Percentiles rank a stretch among this genome's conserved stretches.
Conservation (phyloP, 2,113 vertebrate species). For the Tricholaema leucomelas region DNA sequence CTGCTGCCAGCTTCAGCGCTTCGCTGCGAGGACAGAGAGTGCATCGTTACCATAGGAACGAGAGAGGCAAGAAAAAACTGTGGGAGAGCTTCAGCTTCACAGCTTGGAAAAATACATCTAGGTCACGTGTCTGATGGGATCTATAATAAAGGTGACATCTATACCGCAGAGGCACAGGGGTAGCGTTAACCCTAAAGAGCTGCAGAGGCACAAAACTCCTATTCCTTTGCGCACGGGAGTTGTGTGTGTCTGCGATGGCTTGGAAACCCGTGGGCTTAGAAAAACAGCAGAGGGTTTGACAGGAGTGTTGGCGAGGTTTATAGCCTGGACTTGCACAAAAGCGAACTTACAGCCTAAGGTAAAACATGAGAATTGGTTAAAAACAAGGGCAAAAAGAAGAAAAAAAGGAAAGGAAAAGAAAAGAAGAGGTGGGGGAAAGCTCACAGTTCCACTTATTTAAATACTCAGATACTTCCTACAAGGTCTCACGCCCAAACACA, state of each 20-base stretch:
- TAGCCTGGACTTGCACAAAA: neutral
- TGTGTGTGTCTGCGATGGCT: accelerated
- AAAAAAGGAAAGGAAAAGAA: too few species aligned
- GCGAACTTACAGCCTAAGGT: neutral
- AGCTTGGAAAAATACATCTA: conserved; percentile 68
- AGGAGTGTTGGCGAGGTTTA: neutral
- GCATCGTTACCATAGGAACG: conserved; percentile 83
- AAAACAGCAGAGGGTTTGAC: neutral
- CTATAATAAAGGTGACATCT: conserved; percentile 5
- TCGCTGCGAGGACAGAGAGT: conserved; percentile 83
- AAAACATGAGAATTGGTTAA: neutral
- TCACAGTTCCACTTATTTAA: neutral
- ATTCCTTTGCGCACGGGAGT: neutral
- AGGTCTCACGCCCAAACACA: neutral
- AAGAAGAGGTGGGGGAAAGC: accelerated
- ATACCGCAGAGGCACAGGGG: neutral
- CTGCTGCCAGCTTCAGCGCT: conserved; percentile 83
- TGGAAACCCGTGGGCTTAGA: neutral
- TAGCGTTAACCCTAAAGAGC: neutral
- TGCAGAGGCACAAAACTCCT: neutral
- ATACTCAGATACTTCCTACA: neutral
- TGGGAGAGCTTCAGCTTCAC: conserved; percentile 77
- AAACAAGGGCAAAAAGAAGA: neutral
- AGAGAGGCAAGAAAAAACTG: conserved; percentile 74
- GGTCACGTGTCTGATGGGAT: conserved; percentile 57